Conservation (phyloP, 92 coral and sea anemone species). For the Bergia sp. region DNA sequence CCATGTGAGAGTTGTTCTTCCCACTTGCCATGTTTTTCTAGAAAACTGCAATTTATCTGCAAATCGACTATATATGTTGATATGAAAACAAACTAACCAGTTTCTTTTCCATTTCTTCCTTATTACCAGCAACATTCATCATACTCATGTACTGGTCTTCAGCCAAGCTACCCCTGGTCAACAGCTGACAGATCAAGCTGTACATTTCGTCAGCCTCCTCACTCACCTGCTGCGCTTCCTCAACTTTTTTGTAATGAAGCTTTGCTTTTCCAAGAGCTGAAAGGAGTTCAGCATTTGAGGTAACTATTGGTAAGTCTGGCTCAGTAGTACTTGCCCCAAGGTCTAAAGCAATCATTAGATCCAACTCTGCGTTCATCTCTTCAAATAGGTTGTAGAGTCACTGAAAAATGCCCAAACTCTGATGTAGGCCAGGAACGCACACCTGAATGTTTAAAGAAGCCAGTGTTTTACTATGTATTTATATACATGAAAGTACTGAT, state of each 20-base stretch:
- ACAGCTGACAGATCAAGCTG: neutral
- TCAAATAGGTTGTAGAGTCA: constrained; percentile 15
- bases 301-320: neutral
- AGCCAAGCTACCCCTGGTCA: neutral
- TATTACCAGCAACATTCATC: neutral
- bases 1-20: too few species aligned
- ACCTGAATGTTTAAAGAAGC: too few species aligned
- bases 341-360: neutral
- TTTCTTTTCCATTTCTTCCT: constrained; percentile 1
- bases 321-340: neutral
- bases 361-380: neutral
- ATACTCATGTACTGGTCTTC: neutral
- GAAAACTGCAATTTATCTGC: too few species aligned
- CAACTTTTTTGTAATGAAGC: neutral
- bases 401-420: constrained; percentile 16
- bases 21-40: too few species aligned
- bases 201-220: neutral
- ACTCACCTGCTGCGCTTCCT: neutral
- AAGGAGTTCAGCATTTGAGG: too few species aligned
- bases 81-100: neutral
- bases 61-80: too few species aligned
- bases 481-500: too few species aligned
- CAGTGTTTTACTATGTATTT: too few species aligned
- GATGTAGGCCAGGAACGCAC: constrained; percentile 22
- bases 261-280: constrained; percentile 1